Evolutionary conservation across 2,113 vertebrate species (phyloP).

Genomic region (Anolis carolinensis): DNA sequence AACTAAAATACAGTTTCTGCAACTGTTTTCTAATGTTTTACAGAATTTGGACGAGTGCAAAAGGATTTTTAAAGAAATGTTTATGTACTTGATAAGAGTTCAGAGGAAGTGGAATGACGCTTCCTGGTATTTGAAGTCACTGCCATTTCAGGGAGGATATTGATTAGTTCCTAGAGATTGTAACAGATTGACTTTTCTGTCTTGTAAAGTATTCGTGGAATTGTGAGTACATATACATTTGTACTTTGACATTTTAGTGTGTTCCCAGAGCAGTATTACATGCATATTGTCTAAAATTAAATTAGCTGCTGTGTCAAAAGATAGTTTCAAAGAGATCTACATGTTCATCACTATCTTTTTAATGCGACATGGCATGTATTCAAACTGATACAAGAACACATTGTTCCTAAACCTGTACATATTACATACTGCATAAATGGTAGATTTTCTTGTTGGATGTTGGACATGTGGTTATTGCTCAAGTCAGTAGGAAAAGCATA

Average conservation of each 20-base stretch:
- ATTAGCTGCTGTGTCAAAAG: background rate
- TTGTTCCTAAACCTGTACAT: background rate
- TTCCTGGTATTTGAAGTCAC: slow-evolving; percentile 67
- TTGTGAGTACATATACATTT: slow-evolving; percentile 53
- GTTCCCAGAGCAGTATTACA: background rate
- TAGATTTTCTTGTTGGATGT: slow-evolving; percentile 27
- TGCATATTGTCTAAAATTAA: background rate
- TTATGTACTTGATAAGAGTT: slow-evolving; percentile 75
- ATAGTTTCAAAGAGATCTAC: background rate
- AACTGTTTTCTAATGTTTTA: slow-evolving; percentile 52
- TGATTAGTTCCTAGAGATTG: slow-evolving; percentile 66
- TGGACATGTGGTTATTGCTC: slow-evolving; percentile 9
- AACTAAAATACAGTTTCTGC: slow-evolving; percentile 10
- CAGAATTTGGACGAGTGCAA: slow-evolving; percentile 64
- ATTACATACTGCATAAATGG: background rate
- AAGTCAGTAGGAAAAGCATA: slow-evolving; percentile 1
- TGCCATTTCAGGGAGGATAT: slow-evolving; percentile 66
- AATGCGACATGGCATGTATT: background rate
- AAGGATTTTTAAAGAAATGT: slow-evolving; percentile 60
- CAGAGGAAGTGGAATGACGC: slow-evolving; percentile 68
- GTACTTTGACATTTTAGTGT: slow-evolving; percentile 15
- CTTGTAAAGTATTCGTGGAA: slow-evolving; percentile 54
- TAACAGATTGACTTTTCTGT: slow-evolving; percentile 52
- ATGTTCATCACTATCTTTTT: slow-evolving; percentile 26
- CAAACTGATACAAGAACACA: slow-evolving; percentile 4